Evolutionary conservation across 2,113 vertebrate species (phyloP).

Genomic region (Numida meleagris): DNA sequence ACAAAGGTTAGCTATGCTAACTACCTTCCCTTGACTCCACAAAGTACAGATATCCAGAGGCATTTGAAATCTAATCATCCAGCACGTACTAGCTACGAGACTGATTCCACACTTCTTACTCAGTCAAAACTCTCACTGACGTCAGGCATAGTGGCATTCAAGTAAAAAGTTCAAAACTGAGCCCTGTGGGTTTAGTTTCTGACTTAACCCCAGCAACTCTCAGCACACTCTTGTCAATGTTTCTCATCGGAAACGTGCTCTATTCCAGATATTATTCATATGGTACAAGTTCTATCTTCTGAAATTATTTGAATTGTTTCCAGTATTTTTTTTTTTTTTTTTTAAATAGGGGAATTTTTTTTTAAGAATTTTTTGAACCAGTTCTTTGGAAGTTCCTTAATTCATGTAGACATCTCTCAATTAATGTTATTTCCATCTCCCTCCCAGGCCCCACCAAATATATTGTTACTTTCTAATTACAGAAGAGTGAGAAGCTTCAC

Average conservation of each 20-base stretch:
- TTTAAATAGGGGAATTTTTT: not conserved
- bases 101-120: not conserved
- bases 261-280: not conserved
- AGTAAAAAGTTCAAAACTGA: slow-evolving; percentile 18
- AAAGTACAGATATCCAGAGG: not conserved
- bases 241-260: slow-evolving; percentile 45
- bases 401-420: not conserved
- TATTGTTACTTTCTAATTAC: not conserved
- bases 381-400: not conserved
- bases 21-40: not conserved
- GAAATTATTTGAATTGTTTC: not conserved
- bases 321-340: not conserved
- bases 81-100: not conserved
- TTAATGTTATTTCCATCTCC: not conserved
- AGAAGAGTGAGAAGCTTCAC: not conserved
- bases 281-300: slow-evolving; percentile 17
- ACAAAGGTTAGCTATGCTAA: not conserved
- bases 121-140: not conserved
- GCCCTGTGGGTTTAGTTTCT: not conserved
- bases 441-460: not conserved
- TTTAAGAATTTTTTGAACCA: not conserved
- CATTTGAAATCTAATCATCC: not conserved
- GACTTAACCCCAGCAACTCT: slow-evolving; percentile 5
- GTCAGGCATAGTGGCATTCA: not conserved
- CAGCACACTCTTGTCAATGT: not conserved